These are phyloP conservation scores for Boloria euphrosyne DNA, from an alignment of 2,888 invertebrate genomes.

Conservation along the genomic window DNA sequence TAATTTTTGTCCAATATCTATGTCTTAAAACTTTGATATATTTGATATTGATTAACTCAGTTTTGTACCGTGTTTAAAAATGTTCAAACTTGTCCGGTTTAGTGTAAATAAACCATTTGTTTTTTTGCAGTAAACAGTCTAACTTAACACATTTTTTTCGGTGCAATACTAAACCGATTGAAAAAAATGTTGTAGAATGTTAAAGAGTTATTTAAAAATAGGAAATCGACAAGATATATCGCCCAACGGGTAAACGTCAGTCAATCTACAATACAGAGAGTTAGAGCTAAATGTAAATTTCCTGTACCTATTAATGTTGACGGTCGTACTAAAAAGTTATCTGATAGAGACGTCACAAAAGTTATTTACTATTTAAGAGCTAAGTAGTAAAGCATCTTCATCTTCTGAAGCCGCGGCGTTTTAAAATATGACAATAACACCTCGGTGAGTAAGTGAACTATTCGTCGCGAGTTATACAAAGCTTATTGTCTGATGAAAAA, in stretches of 20 bases:
- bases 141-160: no score
- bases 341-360: not conserved
- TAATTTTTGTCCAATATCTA: no score
- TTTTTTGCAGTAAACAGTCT: no score
- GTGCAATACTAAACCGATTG: no score
- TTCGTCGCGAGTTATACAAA: constrained; percentile 2
- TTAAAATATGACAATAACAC: not conserved
- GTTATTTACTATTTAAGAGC: not conserved
- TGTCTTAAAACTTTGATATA: no score
- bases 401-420: not conserved
- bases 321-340: no score
- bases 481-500: constrained; percentile 6
- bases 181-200: no score
- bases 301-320: not conserved
- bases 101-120: no score
- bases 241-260: not conserved
- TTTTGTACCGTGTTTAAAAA: no score
- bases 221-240: constrained; percentile 10
- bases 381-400: not conserved
- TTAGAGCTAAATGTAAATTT: constrained; percentile 6
- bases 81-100: no score
- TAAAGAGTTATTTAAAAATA: constrained; percentile 10
- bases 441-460: constrained; percentile 3
- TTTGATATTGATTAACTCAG: no score
- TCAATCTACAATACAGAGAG: constrained; percentile 2